These are phyloP conservation scores for Chrysopa pallens DNA, from an alignment of 1,140 invertebrate species.

Conservation along the genomic window DNA sequence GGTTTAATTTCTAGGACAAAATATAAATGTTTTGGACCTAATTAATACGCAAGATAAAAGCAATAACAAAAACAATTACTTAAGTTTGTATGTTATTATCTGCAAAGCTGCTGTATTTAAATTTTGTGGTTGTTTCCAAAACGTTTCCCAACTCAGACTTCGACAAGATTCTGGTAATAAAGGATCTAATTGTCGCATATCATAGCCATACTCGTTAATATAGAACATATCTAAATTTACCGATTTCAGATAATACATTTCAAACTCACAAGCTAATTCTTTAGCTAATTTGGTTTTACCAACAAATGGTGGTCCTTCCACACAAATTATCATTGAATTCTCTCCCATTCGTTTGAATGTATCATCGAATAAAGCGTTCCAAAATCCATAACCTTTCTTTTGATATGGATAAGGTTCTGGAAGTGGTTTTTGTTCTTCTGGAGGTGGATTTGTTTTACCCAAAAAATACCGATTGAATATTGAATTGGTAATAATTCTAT, in stretches of 20 bases:
- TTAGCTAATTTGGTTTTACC: constrained; percentile 70
- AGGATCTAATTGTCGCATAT: constrained; percentile 51
- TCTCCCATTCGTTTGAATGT: constrained; percentile 35
- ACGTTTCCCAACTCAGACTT: constrained; percentile 35
- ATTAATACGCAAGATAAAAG: too few relatives aligned
- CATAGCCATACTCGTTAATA: constrained; percentile 57
- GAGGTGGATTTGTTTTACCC: too few relatives aligned
- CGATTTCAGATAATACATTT: constrained; percentile 71
- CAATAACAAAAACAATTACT: too few relatives aligned
- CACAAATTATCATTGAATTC: constrained; percentile 20
- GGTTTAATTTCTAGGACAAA: too few relatives aligned
- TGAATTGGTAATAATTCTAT: too few relatives aligned
- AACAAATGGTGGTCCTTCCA: constrained; percentile 68
- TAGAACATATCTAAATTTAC: constrained; percentile 57
- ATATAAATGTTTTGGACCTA: too few relatives aligned
- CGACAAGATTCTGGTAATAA: constrained; percentile 42
- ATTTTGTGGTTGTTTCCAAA: too few relatives aligned
- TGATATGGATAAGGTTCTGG: constrained; percentile 39
- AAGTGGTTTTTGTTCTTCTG: too few relatives aligned
- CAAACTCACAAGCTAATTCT: constrained; percentile 64
- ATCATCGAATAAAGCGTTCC: constrained; percentile 32
- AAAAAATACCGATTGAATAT: too few relatives aligned
- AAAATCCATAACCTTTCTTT: constrained; percentile 31
- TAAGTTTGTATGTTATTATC: too few relatives aligned
- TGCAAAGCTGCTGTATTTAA: too few relatives aligned